Evolutionary conservation across 1,140 invertebrate species (phyloP).

Genomic region (Oryctes rhinoceros): DNA sequence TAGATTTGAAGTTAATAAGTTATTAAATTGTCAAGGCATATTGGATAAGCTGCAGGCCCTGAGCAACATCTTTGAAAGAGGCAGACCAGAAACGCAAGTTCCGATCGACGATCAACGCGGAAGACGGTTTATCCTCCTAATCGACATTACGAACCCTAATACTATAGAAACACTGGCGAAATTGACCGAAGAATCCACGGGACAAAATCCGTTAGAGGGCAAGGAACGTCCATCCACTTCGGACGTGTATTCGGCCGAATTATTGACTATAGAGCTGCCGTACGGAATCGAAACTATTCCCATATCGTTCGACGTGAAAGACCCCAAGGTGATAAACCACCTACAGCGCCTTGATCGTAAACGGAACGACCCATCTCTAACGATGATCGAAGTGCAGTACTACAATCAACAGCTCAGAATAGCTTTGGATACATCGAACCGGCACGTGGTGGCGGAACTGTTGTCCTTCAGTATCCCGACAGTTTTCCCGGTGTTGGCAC

Average conservation of each 20-base stretch:
- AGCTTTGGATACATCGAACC: not conserved
- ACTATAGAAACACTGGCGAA: not conserved
- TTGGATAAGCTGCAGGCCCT: not conserved
- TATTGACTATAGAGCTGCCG: not conserved
- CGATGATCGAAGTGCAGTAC: not conserved
- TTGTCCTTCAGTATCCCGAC: not conserved
- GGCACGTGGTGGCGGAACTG: not conserved
- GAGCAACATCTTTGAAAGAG: not conserved
- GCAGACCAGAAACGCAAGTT: not conserved
- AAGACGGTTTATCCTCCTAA: not conserved
- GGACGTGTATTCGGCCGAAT: not conserved
- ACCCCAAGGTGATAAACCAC: not conserved
- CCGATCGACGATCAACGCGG: conserved; percentile 2
- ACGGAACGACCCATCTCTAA: not conserved
- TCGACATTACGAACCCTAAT: not conserved
- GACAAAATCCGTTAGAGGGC: not conserved
- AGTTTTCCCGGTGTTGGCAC: not conserved
- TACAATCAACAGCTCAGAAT: not conserved
- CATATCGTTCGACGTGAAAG: not conserved
- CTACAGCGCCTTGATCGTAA: not conserved
- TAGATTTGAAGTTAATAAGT: too few species aligned
- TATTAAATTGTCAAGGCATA: not conserved
- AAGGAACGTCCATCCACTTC: not conserved
- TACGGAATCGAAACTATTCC: not conserved
- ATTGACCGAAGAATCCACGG: conserved; percentile 5